phyloP scores from a whole-genome alignment of 2,797 vertebrate genomes.

The Phyllotis vaccarum region DNA sequence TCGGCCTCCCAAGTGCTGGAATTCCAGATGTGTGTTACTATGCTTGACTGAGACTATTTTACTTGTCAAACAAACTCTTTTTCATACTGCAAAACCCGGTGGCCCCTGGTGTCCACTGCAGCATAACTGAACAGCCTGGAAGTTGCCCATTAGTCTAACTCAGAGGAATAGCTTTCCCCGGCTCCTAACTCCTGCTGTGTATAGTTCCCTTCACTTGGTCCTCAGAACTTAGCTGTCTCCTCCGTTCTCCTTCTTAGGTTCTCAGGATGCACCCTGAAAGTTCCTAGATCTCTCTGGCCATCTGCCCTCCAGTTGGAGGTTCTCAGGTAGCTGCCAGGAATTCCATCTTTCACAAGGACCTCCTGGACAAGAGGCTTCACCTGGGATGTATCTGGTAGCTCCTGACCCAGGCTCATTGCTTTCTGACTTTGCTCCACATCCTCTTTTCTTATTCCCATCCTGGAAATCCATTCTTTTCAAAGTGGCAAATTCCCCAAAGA shows the following conservation, averaged over 20 bases:
- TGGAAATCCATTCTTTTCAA: neutral
- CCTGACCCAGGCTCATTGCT: neutral
- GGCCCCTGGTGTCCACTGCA: neutral
- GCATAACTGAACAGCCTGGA: neutral
- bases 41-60: neutral
- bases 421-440: neutral
- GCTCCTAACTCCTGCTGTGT: neutral
- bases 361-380: neutral
- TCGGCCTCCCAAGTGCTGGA: neutral
- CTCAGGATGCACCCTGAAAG: neutral
- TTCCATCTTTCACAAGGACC: neutral
- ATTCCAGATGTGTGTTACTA: neutral
- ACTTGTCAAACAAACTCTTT: neutral
- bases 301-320: neutral
- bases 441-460: neutral
- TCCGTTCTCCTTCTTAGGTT: neutral
- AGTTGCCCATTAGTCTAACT: neutral
- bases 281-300: neutral
- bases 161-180: neutral
- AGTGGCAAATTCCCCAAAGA: neutral
- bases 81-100: conserved; percentile 2
- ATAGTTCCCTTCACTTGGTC: neutral
- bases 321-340: neutral
- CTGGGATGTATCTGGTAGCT: neutral
- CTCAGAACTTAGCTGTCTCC: neutral